Conservation (phyloP, 2,797 vertebrate genomes). For the Garrulus glandarius region DNA sequence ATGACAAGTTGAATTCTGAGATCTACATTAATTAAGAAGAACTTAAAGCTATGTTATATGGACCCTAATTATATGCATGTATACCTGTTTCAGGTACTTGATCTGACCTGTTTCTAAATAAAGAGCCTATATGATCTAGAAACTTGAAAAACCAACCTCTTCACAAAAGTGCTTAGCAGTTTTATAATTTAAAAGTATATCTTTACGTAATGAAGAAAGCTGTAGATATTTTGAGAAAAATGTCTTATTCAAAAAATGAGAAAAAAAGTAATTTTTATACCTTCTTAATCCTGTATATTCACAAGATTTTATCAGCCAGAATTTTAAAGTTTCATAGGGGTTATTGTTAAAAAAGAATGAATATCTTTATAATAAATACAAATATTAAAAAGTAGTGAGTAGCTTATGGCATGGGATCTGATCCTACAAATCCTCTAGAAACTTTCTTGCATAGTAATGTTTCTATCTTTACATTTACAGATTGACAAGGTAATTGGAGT, state of each 20-base stretch:
- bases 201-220: background rate
- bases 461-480: background rate
- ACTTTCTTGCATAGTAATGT: background rate
- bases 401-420: background rate
- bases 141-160: background rate
- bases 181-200: background rate
- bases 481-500: background rate
- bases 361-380: background rate
- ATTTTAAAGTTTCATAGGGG: background rate
- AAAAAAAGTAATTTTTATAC: background rate
- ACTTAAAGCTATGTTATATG: background rate
- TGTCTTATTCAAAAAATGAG: background rate
- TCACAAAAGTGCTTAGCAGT: background rate
- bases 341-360: background rate
- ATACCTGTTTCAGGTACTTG: background rate
- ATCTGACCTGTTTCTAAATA: background rate
- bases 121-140: background rate
- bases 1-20: background rate
- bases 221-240: background rate
- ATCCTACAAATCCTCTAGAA: background rate
- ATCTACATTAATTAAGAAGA: background rate
- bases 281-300: background rate
- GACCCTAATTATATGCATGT: rapidly evolving
- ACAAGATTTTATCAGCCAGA: background rate
- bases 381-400: background rate